phyloP scores from a whole-genome alignment of 2,888 invertebrate genomes.

The Adelphocoris suturalis region DNA sequence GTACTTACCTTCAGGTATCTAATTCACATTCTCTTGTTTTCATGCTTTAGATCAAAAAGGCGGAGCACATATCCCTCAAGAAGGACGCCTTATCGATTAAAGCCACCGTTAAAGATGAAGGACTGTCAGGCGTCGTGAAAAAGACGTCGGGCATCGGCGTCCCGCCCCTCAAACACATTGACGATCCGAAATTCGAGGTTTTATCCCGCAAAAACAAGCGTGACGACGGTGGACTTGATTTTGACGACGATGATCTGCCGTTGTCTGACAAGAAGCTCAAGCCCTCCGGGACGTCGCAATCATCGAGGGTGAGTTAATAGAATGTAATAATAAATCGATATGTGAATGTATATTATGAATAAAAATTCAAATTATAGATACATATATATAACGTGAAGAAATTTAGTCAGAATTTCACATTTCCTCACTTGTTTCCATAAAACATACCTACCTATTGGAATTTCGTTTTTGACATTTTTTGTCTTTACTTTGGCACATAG shows the following conservation, averaged over 20 bases:
- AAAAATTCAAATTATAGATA: too few relatives aligned
- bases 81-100: conserved; percentile 70
- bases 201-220: conserved; percentile 63
- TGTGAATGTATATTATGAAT: too few relatives aligned
- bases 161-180: conserved; percentile 71
- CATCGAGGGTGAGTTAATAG: conserved; percentile 61
- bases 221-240: conserved; percentile 76
- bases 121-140: conserved; percentile 70
- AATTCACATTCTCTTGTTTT: background rate
- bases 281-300: conserved; percentile 75
- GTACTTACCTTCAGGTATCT: too few relatives aligned
- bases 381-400: too few relatives aligned
- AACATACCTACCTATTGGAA: too few relatives aligned
- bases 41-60: conserved; percentile 70
- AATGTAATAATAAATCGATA: too few relatives aligned
- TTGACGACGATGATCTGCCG: conserved; percentile 76
- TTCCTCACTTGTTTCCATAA: too few relatives aligned
- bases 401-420: too few relatives aligned
- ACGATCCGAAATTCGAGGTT: conserved; percentile 58
- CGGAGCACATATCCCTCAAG: conserved; percentile 63
- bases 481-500: too few relatives aligned
- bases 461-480: too few relatives aligned
- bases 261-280: conserved; percentile 76
- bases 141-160: conserved; percentile 69
- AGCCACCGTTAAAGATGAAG: conserved; percentile 71